phyloP scores from a whole-genome alignment of 2,888 invertebrate species.

The Caenorhabditis panamensis region DNA sequence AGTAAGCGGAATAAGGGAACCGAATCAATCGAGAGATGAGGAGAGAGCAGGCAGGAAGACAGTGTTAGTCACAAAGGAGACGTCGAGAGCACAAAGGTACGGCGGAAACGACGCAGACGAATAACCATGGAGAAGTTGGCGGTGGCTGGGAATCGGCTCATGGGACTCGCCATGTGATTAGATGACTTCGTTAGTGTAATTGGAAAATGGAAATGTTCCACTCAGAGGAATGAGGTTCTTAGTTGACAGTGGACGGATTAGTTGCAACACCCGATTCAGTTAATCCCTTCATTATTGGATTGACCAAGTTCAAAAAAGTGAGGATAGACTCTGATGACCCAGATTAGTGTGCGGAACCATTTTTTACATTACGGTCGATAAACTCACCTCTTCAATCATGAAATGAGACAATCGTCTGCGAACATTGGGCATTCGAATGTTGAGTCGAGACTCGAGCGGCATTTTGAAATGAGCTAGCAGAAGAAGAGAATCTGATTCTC shows the following conservation, averaged over 20 bases:
- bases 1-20: neutral
- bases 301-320: too few relatives aligned
- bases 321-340: too few relatives aligned
- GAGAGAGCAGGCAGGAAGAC: conserved; percentile 20
- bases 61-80: conserved; percentile 40
- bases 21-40: conserved; percentile 40
- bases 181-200: conserved; percentile 14
- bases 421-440: conserved; percentile 60
- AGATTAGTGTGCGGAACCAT: too few relatives aligned
- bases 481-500: conserved; percentile 7
- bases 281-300: too few relatives aligned
- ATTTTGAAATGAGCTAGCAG: conserved; percentile 8
- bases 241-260: too few relatives aligned
- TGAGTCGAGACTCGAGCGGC: conserved; percentile 55
- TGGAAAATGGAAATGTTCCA: conserved; percentile 9
- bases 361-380: too few relatives aligned
- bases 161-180: neutral
- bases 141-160: conserved; percentile 21
- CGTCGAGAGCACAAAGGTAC: conserved; percentile 36
- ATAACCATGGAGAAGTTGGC: conserved; percentile 28
- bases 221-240: neutral
- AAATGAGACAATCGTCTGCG: conserved; percentile 58
- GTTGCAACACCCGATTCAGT: too few relatives aligned
- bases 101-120: conserved; percentile 30
- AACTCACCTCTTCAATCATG: conserved; percentile 60